Evolutionary conservation across 2,888 invertebrate species (phyloP).

Genomic region (Aporophyla lueneburgensis): DNA sequence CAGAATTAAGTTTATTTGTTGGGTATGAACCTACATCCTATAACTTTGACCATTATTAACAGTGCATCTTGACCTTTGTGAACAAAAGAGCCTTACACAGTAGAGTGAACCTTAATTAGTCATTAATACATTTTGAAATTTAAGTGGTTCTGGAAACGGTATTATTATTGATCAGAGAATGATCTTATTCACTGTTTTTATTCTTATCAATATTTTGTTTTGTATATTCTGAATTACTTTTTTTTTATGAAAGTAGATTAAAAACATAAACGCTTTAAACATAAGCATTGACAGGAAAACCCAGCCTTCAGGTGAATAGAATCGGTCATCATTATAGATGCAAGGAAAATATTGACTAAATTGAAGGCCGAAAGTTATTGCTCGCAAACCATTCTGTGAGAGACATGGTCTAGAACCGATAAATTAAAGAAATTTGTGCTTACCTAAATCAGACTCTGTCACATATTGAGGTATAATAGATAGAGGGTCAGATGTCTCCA

Average conservation of each 20-base stretch:
- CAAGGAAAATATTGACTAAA: conserved; percentile 10
- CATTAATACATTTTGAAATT: no score
- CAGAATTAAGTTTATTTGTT: neutral
- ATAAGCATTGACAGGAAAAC: neutral
- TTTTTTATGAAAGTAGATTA: neutral
- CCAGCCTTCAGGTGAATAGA: neutral
- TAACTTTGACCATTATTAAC: no score
- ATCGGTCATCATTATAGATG: neutral
- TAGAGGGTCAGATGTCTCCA: conserved; percentile 79
- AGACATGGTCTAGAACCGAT: neutral
- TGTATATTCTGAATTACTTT: neutral
- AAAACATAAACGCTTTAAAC: neutral
- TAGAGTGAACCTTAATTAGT: no score
- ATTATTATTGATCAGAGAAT: neutral
- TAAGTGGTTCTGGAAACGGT: neutral
- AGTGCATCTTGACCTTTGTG: neutral
- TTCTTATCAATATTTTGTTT: neutral
- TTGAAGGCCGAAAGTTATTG: conserved; percentile 12
- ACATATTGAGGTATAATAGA: conserved; percentile 88
- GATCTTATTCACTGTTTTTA: neutral
- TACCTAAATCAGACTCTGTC: conserved; percentile 87
- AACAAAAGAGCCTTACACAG: neutral
- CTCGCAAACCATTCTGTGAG: neutral
- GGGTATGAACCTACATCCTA: neutral
- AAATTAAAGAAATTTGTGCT: conserved; percentile 47